Evolutionary conservation across 2,113 vertebrate genomes (phyloP).

Genomic region (Scomber colias): DNA sequence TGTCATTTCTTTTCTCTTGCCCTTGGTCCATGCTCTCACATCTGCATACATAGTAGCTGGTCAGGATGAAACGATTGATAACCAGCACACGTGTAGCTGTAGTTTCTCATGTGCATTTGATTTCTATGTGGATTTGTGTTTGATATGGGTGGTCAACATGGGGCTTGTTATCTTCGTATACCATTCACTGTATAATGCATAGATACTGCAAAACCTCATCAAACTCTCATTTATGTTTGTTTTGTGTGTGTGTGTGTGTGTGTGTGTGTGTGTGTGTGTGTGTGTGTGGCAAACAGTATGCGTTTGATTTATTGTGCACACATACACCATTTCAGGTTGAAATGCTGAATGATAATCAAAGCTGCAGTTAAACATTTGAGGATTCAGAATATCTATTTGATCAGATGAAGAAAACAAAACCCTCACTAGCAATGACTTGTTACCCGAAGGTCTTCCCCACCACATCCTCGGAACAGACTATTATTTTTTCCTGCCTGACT

Average conservation of each 20-base stretch:
- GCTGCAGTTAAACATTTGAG: slow-evolving; percentile 4
- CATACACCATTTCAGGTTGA: background rate
- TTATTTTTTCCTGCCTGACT: slow-evolving; percentile 18
- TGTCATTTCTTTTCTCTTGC: background rate
- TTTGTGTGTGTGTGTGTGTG: background rate
- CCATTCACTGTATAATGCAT: background rate
- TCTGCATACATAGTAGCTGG: slow-evolving; percentile 7
- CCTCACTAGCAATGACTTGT: background rate
- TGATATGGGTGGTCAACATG: slow-evolving; percentile 10
- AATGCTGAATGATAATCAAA: slow-evolving; percentile 41
- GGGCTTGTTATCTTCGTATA: background rate
- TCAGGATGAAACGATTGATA: slow-evolving; percentile 15
- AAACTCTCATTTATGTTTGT: background rate
- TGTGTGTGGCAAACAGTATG: background rate
- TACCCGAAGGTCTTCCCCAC: background rate
- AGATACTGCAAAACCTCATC: background rate
- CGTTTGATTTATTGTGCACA: background rate
- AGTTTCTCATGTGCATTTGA: slow-evolving; percentile 17
- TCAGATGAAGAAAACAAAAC: slow-evolving; percentile 25
- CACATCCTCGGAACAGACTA: background rate
- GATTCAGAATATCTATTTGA: slow-evolving; percentile 26
- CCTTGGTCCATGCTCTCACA: background rate
- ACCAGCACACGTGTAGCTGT: background rate
- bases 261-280: too few relatives aligned
- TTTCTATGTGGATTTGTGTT: background rate